A percentile compares a stretch with the other conserved stretches of the same genome.
phyloP scores from a whole-genome alignment of 2,888 invertebrate genomes.

The Junonia oenone region DNA sequence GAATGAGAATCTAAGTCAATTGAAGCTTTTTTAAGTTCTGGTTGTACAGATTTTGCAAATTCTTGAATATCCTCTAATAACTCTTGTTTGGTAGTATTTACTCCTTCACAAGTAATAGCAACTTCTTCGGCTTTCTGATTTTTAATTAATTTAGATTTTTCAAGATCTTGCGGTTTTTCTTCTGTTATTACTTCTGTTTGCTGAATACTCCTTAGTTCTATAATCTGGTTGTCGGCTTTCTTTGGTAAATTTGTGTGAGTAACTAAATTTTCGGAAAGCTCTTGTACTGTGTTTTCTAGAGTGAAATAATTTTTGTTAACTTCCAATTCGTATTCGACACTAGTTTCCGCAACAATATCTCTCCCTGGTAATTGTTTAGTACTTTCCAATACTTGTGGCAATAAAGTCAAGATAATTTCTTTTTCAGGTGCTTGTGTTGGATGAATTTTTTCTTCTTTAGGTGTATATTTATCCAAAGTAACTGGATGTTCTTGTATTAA shows the following conservation, averaged over 20 bases:
- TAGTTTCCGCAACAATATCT: conserved; percentile 35
- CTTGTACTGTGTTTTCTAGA: conserved; percentile 44
- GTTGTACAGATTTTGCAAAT: conserved; percentile 33
- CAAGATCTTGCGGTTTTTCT: conserved; percentile 41
- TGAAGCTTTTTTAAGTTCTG: conserved; percentile 41
- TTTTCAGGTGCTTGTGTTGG: conserved; percentile 37
- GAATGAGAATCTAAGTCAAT: conserved; percentile 48
- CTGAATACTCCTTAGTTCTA: conserved; percentile 47
- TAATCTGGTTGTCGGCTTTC: conserved; percentile 40
- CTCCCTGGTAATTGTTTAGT: conserved; percentile 33
- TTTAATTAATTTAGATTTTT: conserved; percentile 28
- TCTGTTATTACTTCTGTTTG: conserved; percentile 42
- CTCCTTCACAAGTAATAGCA: conserved; percentile 44
- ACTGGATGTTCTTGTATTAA: conserved; percentile 35
- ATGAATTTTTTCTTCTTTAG: conserved; percentile 45
- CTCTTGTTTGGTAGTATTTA: conserved; percentile 41
- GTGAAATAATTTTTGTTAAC: conserved; percentile 49
- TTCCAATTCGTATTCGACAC: conserved; percentile 41
- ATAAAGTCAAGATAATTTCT: conserved; percentile 42
- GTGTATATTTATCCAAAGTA: conserved; percentile 27
- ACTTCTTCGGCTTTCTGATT: conserved; percentile 45
- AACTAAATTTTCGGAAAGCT: conserved; percentile 37
- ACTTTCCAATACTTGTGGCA: conserved; percentile 49
- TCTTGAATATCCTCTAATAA: conserved; percentile 44
- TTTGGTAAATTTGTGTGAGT: conserved; percentile 31